These are phyloP conservation scores for Athripsodes cinereus DNA, from an alignment of 2,888 invertebrate species.

Conservation along the genomic window DNA sequence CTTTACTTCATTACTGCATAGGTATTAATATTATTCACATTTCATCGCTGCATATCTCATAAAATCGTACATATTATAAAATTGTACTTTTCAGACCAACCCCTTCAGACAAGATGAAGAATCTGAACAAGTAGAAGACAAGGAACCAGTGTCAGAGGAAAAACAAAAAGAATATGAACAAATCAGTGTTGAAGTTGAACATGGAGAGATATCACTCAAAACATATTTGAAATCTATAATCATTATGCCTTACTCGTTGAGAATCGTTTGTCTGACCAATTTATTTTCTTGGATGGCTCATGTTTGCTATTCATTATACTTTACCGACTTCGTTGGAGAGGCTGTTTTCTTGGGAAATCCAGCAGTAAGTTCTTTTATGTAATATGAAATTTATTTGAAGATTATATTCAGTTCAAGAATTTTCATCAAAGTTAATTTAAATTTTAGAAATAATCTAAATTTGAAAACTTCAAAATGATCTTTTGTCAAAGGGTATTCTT, in stretches of 20 bases:
- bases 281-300: slow-evolving; percentile 98
- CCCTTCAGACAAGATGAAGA: slow-evolving; percentile 13
- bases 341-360: slow-evolving; percentile 85
- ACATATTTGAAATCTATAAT: slow-evolving; percentile 85
- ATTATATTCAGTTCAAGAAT: no score
- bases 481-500: no score
- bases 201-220: slow-evolving; percentile 49
- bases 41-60: no score
- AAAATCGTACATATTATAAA: no score
- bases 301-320: slow-evolving; percentile 93
- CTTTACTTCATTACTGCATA: no score
- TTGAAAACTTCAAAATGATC: no score
- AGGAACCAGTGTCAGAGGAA: background rate
- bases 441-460: no score
- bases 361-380: slow-evolving; percentile 57
- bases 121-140: background rate
- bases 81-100: slow-evolving; percentile 23
- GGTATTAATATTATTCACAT: no score
- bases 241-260: slow-evolving; percentile 83
- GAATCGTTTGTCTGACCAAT: slow-evolving; percentile 86
- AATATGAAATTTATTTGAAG: no score
- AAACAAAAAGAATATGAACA: background rate
- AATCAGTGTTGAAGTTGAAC: slow-evolving; percentile 6
- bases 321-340: slow-evolving; percentile 94
- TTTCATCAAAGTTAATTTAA: no score